phyloP scores from a whole-genome alignment of 2,797 vertebrate genomes.

The Gadopsis bispinosus region DNA sequence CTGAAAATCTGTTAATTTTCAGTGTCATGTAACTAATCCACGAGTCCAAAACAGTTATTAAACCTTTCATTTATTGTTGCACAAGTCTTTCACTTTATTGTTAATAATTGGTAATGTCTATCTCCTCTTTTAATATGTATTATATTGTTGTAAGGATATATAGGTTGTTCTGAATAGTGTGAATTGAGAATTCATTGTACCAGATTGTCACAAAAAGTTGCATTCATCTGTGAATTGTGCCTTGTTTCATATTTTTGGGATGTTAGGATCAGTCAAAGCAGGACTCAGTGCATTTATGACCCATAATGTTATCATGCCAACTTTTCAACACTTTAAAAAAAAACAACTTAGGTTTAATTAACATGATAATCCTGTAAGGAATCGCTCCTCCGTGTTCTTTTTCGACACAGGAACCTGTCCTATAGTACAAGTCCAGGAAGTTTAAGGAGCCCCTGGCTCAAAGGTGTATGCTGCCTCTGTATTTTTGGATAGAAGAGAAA shows the following conservation, averaged over 20 bases:
- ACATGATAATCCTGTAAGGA: not conserved
- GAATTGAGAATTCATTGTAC: not conserved
- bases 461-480: not conserved
- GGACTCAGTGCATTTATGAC: too few relatives aligned
- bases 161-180: not conserved
- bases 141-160: not conserved
- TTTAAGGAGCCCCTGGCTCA: not conserved
- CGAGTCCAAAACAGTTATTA: constrained; percentile 4
- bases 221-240: not conserved
- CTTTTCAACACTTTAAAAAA: too few relatives aligned
- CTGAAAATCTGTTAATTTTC: constrained; percentile 15
- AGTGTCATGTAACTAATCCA: not conserved
- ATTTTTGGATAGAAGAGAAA: not conserved
- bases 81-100: not conserved
- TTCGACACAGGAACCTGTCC: too few relatives aligned
- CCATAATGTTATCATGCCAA: too few relatives aligned
- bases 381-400: not conserved
- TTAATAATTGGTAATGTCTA: not conserved
- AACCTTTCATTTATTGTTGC: not conserved
- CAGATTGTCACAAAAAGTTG: not conserved
- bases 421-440: not conserved
- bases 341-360: too few relatives aligned
- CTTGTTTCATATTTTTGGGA: not conserved
- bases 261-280: too few relatives aligned
- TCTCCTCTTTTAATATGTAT: constrained; percentile 3